A percentile compares a stretch with the other conserved stretches of the same genome.
Evolutionary conservation across 2,888 invertebrate species (phyloP).

Genomic region (Drosophila sordidula): DNA sequence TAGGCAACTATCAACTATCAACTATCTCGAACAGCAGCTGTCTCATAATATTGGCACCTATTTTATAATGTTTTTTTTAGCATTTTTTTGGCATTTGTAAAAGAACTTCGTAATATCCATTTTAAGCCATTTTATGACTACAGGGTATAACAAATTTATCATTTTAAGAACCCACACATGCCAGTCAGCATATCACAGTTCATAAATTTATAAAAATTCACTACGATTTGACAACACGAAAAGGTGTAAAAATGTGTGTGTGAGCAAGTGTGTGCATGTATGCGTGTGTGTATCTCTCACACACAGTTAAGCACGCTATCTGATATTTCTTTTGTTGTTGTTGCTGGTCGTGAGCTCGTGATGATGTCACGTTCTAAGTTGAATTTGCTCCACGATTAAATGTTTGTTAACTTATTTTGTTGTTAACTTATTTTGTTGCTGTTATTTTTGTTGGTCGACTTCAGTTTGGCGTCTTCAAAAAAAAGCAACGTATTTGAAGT

Average conservation of each 20-base stretch:
- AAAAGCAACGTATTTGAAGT: conserved; percentile 59
- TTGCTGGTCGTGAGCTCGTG: conserved; percentile 68
- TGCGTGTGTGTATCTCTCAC: conserved; percentile 10
- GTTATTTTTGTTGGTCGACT: conserved; percentile 26
- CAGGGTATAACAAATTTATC: conserved; percentile 39
- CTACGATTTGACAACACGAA: conserved; percentile 51
- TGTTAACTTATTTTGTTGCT: conserved; percentile 26
- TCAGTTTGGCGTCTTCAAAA: conserved; percentile 33
- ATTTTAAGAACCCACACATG: conserved; percentile 7
- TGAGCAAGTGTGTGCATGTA: not conserved
- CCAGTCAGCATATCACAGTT: conserved; percentile 38
- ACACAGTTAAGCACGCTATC: conserved; percentile 51
- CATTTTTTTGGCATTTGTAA: not conserved
- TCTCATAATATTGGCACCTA: not conserved
- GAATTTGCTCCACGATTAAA: conserved; percentile 72
- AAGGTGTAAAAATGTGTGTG: conserved; percentile 24
- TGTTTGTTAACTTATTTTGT: conserved; percentile 64
- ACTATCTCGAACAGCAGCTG: not conserved
- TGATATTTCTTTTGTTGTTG: conserved; percentile 32
- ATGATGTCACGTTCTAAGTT: conserved; percentile 81
- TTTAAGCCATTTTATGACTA: not conserved
- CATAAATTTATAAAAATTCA: conserved; percentile 55
- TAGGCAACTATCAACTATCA: not conserved
- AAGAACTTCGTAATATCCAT: not conserved
- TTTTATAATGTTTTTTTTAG: not conserved